Evolutionary conservation across 2,797 vertebrate species (phyloP).

Genomic region (Rhinoraja longicauda): DNA sequence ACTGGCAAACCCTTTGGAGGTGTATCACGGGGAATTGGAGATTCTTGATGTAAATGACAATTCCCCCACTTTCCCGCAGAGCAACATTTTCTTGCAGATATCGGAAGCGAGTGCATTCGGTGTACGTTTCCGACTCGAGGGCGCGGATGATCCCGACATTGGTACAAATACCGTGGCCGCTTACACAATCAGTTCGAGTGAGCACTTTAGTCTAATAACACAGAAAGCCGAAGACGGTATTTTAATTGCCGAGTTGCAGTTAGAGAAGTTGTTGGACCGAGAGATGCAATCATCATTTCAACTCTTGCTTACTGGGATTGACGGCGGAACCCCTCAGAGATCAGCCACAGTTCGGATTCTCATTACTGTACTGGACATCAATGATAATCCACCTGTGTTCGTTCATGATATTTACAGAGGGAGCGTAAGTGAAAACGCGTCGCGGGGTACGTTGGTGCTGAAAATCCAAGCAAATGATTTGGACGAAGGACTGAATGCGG

Average conservation of each 20-base stretch:
- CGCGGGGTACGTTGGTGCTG: constrained; percentile 42
- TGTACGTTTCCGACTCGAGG: constrained; percentile 45
- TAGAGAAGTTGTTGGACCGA: constrained; percentile 53
- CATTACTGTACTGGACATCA: constrained; percentile 51
- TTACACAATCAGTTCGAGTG: constrained; percentile 45
- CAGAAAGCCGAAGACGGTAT: constrained; percentile 49
- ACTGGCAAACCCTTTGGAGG: constrained; percentile 44
- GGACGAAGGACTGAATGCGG: constrained; percentile 39
- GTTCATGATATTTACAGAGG: constrained; percentile 42
- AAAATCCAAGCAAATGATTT: constrained; percentile 47
- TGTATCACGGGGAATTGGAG: constrained; percentile 50
- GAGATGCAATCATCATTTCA: constrained; percentile 44
- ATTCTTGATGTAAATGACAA: constrained; percentile 55
- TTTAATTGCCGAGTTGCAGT: constrained; percentile 53
- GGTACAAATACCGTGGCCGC: constrained; percentile 43
- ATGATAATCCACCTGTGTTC: constrained; percentile 54
- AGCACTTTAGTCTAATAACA: constrained; percentile 53
- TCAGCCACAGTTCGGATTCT: constrained; percentile 49
- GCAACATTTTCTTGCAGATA: constrained; percentile 45
- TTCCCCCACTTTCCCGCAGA: constrained; percentile 44
- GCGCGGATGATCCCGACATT: constrained; percentile 47
- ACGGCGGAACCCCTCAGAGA: constrained; percentile 51
- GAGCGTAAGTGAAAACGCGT: constrained; percentile 43
- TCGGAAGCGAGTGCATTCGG: constrained; percentile 46
- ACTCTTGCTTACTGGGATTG: constrained; percentile 51